These are phyloP conservation scores for Myotis pilosus DNA, from an alignment of 2,797 vertebrate genomes.

Conservation along the genomic window DNA sequence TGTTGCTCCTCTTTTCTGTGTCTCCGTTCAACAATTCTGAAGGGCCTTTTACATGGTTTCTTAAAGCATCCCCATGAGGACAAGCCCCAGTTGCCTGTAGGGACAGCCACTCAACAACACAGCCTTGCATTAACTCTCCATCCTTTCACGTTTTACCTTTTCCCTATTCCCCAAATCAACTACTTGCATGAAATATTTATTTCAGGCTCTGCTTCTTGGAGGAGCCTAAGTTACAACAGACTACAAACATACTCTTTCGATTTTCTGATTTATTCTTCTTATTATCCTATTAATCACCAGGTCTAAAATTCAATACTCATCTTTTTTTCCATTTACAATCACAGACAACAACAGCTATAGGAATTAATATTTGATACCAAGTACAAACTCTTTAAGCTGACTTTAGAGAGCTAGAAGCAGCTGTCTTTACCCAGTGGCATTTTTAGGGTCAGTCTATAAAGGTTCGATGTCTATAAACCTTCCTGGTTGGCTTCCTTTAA, in stretches of 20 bases:
- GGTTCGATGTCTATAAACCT: neutral
- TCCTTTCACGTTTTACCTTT: neutral
- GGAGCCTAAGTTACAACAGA: conserved; percentile 4
- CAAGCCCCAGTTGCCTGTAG: neutral
- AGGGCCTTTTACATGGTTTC: neutral
- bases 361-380: conserved; percentile 40
- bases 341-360: neutral
- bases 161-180: neutral
- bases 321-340: conserved; percentile 8
- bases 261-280: conserved; percentile 41
- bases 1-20: neutral
- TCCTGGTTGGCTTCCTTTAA: neutral
- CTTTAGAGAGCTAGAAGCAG: neutral
- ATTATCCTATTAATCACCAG: conserved; percentile 54
- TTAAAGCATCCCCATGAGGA: neutral
- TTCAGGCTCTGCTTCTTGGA: neutral
- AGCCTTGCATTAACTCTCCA: neutral
- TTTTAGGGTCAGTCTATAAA: conserved; percentile 36
- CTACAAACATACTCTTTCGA: neutral
- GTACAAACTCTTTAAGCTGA: neutral
- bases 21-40: neutral
- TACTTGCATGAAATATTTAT: neutral
- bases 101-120: neutral
- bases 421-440: conserved; percentile 20
- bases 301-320: conserved; percentile 47